Evolutionary conservation across 2,888 invertebrate species (phyloP).

Genomic region (Acleris cristana): DNA sequence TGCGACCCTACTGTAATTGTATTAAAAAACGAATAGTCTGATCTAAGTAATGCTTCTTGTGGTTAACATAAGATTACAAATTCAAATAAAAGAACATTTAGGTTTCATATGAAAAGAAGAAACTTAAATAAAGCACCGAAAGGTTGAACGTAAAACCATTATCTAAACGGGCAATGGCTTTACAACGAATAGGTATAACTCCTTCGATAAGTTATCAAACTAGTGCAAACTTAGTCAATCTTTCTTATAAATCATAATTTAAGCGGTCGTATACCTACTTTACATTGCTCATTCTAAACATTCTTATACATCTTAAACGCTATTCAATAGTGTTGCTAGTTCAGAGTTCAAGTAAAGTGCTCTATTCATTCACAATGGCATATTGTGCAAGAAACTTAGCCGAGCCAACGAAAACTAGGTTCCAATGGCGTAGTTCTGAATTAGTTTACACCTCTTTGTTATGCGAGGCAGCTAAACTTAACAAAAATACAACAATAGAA

Average conservation of each 20-base stretch:
- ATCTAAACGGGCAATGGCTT: too few species aligned
- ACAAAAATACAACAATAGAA: background rate
- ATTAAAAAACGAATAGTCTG: too few species aligned
- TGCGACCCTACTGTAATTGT: too few species aligned
- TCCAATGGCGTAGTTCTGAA: constrained; percentile 37
- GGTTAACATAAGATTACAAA: too few species aligned
- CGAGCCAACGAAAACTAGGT: constrained; percentile 43
- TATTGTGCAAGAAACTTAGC: constrained; percentile 49
- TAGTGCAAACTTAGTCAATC: background rate
- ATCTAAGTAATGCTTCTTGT: too few species aligned
- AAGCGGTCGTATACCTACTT: too few species aligned
- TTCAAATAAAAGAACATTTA: too few species aligned
- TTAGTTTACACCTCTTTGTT: constrained; percentile 20
- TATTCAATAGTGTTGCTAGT: constrained; percentile 16
- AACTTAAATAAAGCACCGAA: background rate
- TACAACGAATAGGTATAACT: background rate
- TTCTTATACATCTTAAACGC: constrained; percentile 7
- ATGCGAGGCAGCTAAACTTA: background rate
- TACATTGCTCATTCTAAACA: background rate
- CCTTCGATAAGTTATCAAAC: background rate
- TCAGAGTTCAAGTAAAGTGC: constrained; percentile 42
- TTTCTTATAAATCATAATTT: too few species aligned
- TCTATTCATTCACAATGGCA: constrained; percentile 49
- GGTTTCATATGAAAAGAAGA: too few species aligned
- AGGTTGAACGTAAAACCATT: background rate